These are phyloP conservation scores for Typhlichthys eigenmanni DNA, from an alignment of 2,797 vertebrate genomes.

Conservation along the genomic window DNA sequence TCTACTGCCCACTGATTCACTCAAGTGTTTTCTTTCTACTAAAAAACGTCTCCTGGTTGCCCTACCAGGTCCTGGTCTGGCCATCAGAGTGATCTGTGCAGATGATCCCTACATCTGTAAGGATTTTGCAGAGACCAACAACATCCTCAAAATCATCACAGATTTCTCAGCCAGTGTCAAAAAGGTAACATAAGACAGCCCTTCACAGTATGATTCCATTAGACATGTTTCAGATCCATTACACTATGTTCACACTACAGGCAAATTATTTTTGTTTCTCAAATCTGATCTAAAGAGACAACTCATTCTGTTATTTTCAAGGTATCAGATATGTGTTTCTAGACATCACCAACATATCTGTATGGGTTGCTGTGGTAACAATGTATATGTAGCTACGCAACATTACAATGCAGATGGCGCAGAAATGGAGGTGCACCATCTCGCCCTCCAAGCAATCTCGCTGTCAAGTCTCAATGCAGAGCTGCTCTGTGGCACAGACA, in stretches of 20 bases:
- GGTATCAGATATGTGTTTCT: no score
- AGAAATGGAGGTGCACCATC: no score
- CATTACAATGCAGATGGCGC: no score
- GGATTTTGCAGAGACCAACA: constrained; percentile 98
- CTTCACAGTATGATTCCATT: neutral
- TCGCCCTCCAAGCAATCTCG: no score
- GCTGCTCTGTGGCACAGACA: neutral
- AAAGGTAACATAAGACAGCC: constrained; percentile 81
- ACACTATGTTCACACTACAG: neutral
- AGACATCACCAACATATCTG: no score
- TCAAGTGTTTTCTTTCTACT: constrained; percentile 3
- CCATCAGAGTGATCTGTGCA: constrained; percentile 97
- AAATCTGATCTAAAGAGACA: no score
- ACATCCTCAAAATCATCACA: constrained; percentile 96
- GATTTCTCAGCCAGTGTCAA: constrained; percentile 98
- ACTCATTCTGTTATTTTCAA: no score
- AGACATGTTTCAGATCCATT: neutral
- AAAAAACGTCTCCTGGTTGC: neutral
- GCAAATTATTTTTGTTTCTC: no score
- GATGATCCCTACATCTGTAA: constrained; percentile 97
- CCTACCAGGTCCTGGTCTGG: constrained; percentile 90
- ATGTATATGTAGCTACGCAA: no score
- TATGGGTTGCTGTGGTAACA: no score
- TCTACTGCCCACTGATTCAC: no score
- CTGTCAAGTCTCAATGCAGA: no score